Evolutionary conservation across 2,797 vertebrate species (phyloP), one percentile per base, ranked within the genome.

Genomic region (Typhlichthys subterraneus): DNA sequence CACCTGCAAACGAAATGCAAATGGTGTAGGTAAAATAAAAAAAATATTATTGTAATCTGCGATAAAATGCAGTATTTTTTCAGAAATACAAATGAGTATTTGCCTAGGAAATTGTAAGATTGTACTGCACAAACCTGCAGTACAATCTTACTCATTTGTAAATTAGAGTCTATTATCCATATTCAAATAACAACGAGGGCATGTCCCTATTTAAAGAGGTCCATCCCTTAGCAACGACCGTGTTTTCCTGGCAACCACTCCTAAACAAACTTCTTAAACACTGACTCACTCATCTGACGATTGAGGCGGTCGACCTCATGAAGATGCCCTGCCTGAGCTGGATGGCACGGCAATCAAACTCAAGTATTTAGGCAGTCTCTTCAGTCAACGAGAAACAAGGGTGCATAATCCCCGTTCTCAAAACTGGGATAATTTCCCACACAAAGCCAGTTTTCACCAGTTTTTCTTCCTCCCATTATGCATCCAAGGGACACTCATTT

Each of bases 201-300:
- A 79, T 80, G 83, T 76, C 80, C 58, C 69, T 52, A 52, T 59
- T 58, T 55, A 75, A 82, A 67, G 65, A 79, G 45, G 45, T 77
- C 72, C 42, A 63, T 76, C 76, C 72, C 66, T 72, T 78, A 80
- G 76, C 76, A 65, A 57, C 66, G 38, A 74, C 73, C 84, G 87
- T 89, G 88, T 91, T 89, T 90, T 87, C 88, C 85, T 89, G 89
- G 84, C 88, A 87, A 92, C 90, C 79, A 65, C 70, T 76, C 72
- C 81, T 78, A 90, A 90, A 90, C 77, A 90, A 85, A 89, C 80
- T 72, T 58, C 69, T 75, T 58, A 23, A 65, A 64, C 80, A 70
- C 54, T 85, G 85, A 89, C 76, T 89, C 82, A 85, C 65, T 49
- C 74, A 60, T 19, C 6, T 29, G 58, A 46, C 74, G 64, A 70